A percentile compares a stretch with the other conserved stretches of the same genome.
Evolutionary conservation across 1,140 invertebrate genomes (phyloP).

Genomic region (Drosophila subobscura): DNA sequence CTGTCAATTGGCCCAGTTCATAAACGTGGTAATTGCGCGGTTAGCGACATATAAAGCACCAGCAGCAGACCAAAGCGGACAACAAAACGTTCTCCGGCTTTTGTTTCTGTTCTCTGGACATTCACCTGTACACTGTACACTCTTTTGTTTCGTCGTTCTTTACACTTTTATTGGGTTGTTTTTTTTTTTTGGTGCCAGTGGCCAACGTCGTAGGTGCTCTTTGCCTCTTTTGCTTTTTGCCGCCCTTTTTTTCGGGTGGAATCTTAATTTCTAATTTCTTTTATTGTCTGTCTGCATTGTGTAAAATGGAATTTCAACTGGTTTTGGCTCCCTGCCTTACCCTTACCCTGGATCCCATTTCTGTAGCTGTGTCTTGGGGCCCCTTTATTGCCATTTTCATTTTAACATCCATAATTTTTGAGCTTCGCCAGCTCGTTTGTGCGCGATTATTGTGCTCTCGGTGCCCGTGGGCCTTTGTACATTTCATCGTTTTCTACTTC

Average conservation of each 20-base stretch:
- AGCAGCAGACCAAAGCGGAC: slow-evolving; percentile 25
- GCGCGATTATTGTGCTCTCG: slow-evolving; percentile 48
- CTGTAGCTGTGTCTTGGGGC: slow-evolving; percentile 3
- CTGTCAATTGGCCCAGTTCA: slow-evolving; percentile 77
- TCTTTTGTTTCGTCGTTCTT: slow-evolving; percentile 27
- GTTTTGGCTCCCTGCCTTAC: slow-evolving; percentile 22
- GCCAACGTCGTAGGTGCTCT: slow-evolving; percentile 34
- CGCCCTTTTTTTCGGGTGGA: slow-evolving; percentile 45
- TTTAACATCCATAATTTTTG: slow-evolving; percentile 68
- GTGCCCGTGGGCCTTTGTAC: slow-evolving; percentile 26
- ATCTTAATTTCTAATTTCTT: slow-evolving; percentile 68
- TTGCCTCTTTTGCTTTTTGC: slow-evolving; percentile 43
- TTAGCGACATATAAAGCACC: slow-evolving; percentile 66
- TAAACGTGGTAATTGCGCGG: slow-evolving; percentile 74
- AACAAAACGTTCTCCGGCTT: slow-evolving; percentile 49
- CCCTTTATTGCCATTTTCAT: slow-evolving; percentile 64
- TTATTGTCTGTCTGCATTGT: slow-evolving; percentile 20
- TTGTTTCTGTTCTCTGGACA: slow-evolving; percentile 37
- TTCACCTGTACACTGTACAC: slow-evolving; percentile 18
- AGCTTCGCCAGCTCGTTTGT: slow-evolving; percentile 51
- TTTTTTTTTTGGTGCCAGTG: slow-evolving; percentile 20
- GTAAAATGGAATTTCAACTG: slow-evolving; percentile 9
- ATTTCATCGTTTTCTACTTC: slow-evolving; percentile 46
- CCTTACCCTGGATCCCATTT: not conserved
- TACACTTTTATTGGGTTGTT: slow-evolving; percentile 36